Evolutionary conservation across 2,113 vertebrate species (phyloP), one percentile per base, ranked within the genome.

Genomic region (Gallinago jamesoni): DNA sequence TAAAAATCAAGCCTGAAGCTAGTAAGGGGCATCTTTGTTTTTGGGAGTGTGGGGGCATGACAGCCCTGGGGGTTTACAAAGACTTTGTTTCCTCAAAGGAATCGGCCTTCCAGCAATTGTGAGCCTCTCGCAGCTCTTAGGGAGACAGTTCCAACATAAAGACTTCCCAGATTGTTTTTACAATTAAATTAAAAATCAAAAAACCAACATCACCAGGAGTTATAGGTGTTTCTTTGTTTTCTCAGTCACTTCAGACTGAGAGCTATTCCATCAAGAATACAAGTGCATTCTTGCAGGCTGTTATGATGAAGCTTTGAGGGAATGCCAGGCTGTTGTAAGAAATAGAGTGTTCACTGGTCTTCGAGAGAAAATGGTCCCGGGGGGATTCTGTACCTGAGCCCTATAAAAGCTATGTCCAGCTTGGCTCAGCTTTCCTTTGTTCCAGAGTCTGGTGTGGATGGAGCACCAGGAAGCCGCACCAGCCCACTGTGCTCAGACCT

Each of bases 71-170:
- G 66, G 33, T 91, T 94, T 91, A 84, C 69, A 87, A 48, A 91
- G 84, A 89, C 77, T 93, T 88, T 80, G 67, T 88, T 94, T 92
- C 47, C 82, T 96, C 94, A 88, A 68, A 94, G 85, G 66, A 92
- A 84, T 80, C 57, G 57, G 87, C 70, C 45, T 93, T 81, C 31
- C 55, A 68, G 78, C 78, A 84, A 39, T 84, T 87, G 73, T 89
- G 62, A 91, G 47, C 84, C 20, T 93, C 84, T 93, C 69, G 60
- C 33, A 79, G 69, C 69, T 93, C 85, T 64, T 25, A 47, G 28
- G 92, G 92, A 88, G 55, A 48, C 31, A 67, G 12, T 92, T 93
- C 60, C 82, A 84, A 20, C 30, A 39, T 83, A 90, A 94, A 85
- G 82, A 77, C 55, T 80, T 93, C 33, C 47, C 64, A 75, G 72